These are phyloP conservation scores for Sminthurides aquaticus DNA, from an alignment of 2,888 invertebrate genomes.

Conservation along the genomic window DNA sequence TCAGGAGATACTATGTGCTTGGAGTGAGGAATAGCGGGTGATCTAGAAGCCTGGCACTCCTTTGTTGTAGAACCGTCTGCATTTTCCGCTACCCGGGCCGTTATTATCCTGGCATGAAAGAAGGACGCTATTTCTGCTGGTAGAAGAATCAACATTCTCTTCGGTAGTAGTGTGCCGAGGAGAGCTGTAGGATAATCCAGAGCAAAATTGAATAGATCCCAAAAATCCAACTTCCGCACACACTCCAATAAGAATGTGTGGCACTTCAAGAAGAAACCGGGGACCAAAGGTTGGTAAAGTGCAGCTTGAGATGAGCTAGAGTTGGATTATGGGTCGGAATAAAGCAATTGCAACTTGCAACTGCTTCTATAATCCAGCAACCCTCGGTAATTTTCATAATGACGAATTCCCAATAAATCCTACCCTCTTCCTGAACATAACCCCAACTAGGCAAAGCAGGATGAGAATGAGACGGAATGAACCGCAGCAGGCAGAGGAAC, in stretches of 20 bases:
- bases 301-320: background rate
- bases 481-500: no score
- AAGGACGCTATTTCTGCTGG: no score
- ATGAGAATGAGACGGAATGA: background rate
- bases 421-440: background rate
- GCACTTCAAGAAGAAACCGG: background rate
- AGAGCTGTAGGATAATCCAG: no score
- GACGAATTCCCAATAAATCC: conserved; percentile 4
- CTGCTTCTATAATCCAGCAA: background rate
- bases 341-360: background rate
- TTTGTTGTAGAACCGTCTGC: background rate
- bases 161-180: no score
- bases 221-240: background rate
- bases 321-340: no score
- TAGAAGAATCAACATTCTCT: no score
- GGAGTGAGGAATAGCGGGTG: background rate
- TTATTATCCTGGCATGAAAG: background rate
- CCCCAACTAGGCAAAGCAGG: background rate
- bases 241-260: background rate
- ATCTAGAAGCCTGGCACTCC: background rate
- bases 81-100: background rate
- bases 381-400: conserved; percentile 8
- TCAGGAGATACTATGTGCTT: no score
- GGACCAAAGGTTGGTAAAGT: no score
- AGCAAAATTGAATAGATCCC: no score